Evolutionary conservation across 1,140 invertebrate genomes (phyloP).

Genomic region (Macrotrachela quadricornifera): DNA sequence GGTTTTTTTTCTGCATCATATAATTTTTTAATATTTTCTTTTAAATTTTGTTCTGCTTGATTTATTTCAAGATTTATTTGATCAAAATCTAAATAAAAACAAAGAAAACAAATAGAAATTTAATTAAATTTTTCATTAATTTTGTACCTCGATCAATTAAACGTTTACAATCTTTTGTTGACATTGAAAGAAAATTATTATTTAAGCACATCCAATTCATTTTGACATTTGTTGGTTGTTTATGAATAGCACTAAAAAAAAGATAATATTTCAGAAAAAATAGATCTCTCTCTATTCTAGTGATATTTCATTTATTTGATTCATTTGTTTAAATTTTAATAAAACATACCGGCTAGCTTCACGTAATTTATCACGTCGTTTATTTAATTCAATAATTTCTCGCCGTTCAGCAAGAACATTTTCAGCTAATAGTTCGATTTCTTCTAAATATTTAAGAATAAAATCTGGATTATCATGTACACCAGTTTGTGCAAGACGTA

Average conservation of each 20-base stretch:
- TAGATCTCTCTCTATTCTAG: too few relatives aligned
- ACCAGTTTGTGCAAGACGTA: too few relatives aligned
- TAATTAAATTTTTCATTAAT: too few relatives aligned
- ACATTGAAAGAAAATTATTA: too few relatives aligned
- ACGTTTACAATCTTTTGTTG: too few relatives aligned
- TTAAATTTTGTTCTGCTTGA: conserved; percentile 1
- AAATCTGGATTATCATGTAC: not conserved
- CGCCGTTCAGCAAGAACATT: conserved; percentile 4
- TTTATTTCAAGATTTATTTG: not conserved
- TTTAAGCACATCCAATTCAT: too few relatives aligned
- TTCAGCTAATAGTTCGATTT: conserved; percentile 1
- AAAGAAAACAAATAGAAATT: not conserved
- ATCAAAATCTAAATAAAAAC: not conserved
- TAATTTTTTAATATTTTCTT: conserved; percentile 3
- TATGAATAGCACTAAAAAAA: too few relatives aligned
- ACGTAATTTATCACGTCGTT: conserved; percentile 5
- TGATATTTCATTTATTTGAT: too few relatives aligned
- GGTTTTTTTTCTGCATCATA: conserved; percentile 6
- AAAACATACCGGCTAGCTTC: conserved; percentile 1
- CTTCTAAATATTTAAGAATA: conserved; percentile 5
- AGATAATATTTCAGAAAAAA: too few relatives aligned
- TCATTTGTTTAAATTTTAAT: too few relatives aligned
- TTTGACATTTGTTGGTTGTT: too few relatives aligned
- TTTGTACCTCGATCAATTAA: too few relatives aligned
- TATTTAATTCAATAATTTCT: conserved; percentile 8